Evolutionary conservation across 2,888 invertebrate species (phyloP), one percentile per base, ranked within the genome.

Genomic region (Eupithecia exiguata): DNA sequence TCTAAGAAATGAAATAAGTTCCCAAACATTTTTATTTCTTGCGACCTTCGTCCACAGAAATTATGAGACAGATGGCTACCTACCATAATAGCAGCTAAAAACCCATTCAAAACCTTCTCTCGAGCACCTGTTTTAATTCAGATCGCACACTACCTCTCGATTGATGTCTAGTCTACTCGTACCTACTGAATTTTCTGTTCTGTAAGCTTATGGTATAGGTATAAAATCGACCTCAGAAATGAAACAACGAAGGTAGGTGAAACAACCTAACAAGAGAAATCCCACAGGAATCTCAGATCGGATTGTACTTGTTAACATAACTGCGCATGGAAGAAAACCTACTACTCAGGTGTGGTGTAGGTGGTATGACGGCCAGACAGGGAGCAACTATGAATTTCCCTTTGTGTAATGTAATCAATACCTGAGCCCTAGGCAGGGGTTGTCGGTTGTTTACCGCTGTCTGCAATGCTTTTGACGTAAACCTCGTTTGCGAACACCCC

Each of bases 341-440:
- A 53, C 49, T 53, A 21, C 21, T 81, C 79, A 81, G 80, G 79
- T 81, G 79, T 80, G 62, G 49, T 53, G 10, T 10, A 49, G 18
- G 10, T 58, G 21, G 25, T 35, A 81, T 75, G 76, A 74, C 77
- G 71, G 74, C 77, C 76, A 84, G 84, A 82, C 84, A 81, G 81
- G 84, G 83, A 82, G 80, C 83, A 81, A 81, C 82, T 82, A 75
- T 76, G 79, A 78, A 79, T 84, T 88, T 84, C 83, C 85, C 85
- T 87, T 86, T 87, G 86, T 86, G 84, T 84, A 85, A 86, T 84
- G 83, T 82, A 86, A 87, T 87, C 88, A 85, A 86, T 88, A 86
- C 79, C 72, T 75, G 74, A 81, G 78, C 78, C 80, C 80, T 77
- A 78, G 78, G 79, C 76, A 78, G 78, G 80, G 80, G 80, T 71